Evolutionary conservation across 2,888 invertebrate species (phyloP), one percentile per base, ranked within the genome.

Genomic region (Pristionchus mayeri): DNA sequence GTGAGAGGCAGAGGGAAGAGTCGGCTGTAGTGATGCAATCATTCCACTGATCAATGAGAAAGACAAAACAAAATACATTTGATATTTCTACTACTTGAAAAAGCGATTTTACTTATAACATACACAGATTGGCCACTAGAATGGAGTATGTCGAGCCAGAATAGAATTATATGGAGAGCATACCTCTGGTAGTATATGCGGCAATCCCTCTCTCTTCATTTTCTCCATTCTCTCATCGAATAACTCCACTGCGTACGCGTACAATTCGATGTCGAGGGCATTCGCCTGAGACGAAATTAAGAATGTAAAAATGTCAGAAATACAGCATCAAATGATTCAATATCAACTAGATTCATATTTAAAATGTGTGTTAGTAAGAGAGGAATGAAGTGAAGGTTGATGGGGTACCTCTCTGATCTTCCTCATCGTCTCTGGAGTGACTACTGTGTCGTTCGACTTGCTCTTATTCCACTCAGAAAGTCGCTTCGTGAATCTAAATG

Each of bases 231-330:
- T 95, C 93, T 94, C 93, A 86, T 93, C 92, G 93, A 98, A 95
- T 88, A 98, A 95, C 93, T 95, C 95, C 93, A 96, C 96, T 81
- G 98, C 98, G 94, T 96, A 98, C 89, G 96, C 95, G 93, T 98
- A 99, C 84, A 99, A 95, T 94, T 97, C 96, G 85, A 97, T 94
- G 93, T 99, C 98, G 88, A 98, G 94, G 87, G 95, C 95, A 94
- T 98, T 98, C 88, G 96, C 95, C 91, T 95, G 94, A 90, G 13
- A 44, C 44, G 44, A 44, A 44, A 44, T 44, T 44, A 4, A 54
- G 4, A 13, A 54, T 4, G 4, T 54, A 54, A 54, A 13, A 54
- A 54, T 13, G n/a, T 16, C 7, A 16, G 4, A 54, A 13, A 21
- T 54, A 54, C 48, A 44, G 6, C 44, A 44, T 44, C 44, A 6